Base-by-base conservation (phyloP, 2,888 invertebrate genomes). In the Eristalis pertinax region DNA sequence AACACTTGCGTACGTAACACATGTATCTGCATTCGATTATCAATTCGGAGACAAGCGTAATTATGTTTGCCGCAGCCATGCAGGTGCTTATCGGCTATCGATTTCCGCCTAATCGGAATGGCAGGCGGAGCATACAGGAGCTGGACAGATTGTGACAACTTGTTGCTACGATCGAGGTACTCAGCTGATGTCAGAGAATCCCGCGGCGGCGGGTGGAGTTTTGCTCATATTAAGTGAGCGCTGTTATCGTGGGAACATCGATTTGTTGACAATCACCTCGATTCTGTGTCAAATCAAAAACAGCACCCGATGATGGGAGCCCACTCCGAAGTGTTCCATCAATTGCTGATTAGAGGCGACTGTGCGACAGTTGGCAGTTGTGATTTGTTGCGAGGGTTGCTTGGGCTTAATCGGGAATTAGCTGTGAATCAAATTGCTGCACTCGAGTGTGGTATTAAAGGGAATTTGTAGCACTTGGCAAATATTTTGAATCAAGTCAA, bases 81-180 rank as follows among this genome's bases (percentile, higher is more conserved):
- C 86, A 86, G 86, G 70, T 86, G 86, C 75, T 86, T 86, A 86
- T 86, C 86, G 70, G 50, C 72, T 35, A 78, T 78, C 70, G 72
- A 56, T 83, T 86, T 38, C 63, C 78, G 60, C 19, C 19, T 68
- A 75, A 79, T 83, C 78, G 58, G 38, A 62, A 50, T 64, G 73
- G 65, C 29, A 65, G 78, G 69, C 7, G 43, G 58, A 43, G 68
- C 43, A 77, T 56, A 60, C 63, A 65, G 32, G 19, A 43, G 13
- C 72, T 26, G 41, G 41, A 43, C 50, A 43, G 56, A 24, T 4
- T 50, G 50, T 19, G 19, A 19, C 32, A 67, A 77, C 76, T 76
- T 85, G 85, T 85, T 81, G 81, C 85, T 24, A 77, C 68, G 35
- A 63, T n/a, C 2, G 24, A 41, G 32, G 13, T 19, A 85, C 13